Evolutionary conservation across 2,797 vertebrate species (phyloP).

Genomic region (Mycteria americana): DNA sequence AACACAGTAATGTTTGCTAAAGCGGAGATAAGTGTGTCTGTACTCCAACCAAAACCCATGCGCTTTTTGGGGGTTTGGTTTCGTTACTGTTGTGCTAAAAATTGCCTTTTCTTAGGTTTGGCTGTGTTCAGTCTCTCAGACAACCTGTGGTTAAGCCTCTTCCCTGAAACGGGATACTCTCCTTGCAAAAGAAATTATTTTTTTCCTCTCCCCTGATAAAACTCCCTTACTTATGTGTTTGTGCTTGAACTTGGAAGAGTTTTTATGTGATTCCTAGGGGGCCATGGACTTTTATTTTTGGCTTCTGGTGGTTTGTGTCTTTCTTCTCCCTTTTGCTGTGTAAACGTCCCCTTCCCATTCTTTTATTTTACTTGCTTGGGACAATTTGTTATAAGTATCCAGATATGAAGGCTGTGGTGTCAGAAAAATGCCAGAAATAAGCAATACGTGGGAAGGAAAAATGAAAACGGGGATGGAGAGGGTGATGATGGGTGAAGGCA

Average conservation of each 20-base stretch:
- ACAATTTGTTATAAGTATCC: not conserved
- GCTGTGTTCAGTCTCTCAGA: not conserved
- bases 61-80: not conserved
- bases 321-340: not conserved
- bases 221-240: not conserved
- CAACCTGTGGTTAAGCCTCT: not conserved
- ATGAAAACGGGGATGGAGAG: not conserved
- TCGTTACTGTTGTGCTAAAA: not conserved
- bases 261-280: not conserved
- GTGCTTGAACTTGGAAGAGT: not conserved
- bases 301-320: not conserved
- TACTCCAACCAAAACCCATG: not conserved
- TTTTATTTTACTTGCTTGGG: not conserved
- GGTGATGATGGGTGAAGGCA: not conserved
- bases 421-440: not conserved
- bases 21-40: not conserved
- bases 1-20: not conserved
- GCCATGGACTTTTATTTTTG: not conserved
- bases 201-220: not conserved
- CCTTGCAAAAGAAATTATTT: not conserved
- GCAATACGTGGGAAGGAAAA: too few species aligned
- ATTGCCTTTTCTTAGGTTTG: not conserved
- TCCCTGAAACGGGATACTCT: not conserved
- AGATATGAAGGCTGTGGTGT: not conserved
- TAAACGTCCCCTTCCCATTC: not conserved